Evolutionary conservation across 1,140 invertebrate species (phyloP).

Genomic region (Ylistrum balloti): DNA sequence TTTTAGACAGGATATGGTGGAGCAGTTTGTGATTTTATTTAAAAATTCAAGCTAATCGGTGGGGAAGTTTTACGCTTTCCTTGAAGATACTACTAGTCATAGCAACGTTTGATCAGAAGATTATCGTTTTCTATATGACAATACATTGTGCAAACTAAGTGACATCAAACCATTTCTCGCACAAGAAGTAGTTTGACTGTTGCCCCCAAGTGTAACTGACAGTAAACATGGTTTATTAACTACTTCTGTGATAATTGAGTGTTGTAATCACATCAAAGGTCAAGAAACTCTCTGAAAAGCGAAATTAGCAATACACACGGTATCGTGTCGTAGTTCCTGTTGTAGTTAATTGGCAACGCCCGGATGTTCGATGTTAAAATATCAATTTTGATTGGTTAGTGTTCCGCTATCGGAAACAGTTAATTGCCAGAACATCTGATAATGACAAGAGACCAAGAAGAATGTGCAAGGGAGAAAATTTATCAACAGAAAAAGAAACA

Average conservation of each 20-base stretch:
- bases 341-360: background rate
- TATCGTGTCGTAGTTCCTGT: background rate
- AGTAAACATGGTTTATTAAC: background rate
- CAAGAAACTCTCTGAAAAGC: background rate
- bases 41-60: too few species aligned
- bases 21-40: too few species aligned
- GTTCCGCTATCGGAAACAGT: slow-evolving; percentile 1
- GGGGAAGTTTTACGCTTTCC: too few species aligned
- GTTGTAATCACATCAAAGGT: background rate
- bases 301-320: background rate
- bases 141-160: background rate
- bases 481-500: slow-evolving; percentile 12
- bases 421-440: background rate
- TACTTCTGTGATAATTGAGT: slow-evolving; percentile 1
- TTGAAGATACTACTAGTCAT: too few species aligned
- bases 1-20: too few species aligned
- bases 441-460: background rate
- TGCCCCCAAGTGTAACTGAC: background rate
- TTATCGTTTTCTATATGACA: too few species aligned
- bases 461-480: background rate
- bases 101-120: too few species aligned
- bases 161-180: background rate
- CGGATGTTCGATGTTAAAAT: background rate
- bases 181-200: background rate
- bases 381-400: slow-evolving; percentile 20